Evolutionary conservation across 2,113 vertebrate species (phyloP), one percentile per base, ranked within the genome.

Genomic region (Ranitomeya imitator): DNA sequence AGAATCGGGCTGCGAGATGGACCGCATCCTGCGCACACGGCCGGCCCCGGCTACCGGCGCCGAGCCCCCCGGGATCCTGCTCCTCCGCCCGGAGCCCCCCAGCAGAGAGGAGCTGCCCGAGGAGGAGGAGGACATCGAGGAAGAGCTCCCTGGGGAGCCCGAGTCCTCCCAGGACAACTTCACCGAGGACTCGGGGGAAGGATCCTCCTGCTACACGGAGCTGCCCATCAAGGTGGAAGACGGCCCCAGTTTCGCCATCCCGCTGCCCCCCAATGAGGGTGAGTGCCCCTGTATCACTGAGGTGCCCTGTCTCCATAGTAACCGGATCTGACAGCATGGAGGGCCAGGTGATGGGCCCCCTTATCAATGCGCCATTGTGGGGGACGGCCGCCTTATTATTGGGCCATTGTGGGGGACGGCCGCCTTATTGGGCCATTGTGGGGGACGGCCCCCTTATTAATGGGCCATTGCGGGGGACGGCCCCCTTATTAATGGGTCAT

Each of bases 181-280:
- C 90, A 93, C 94, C 0, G 95, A 96, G 90, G 93, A 94, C 91
- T 94, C 94, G 14, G 93, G 93, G 59, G 96, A 95, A 52, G 96
- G 96, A 85, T 95, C 94, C 79, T 96, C 95, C 14, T 88, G 79
- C 51, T 96, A 95, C 79, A 92, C 95, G 2, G 95, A 96, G 79
- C 95, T 95, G 65, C 93, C 95, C 81, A 95, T 97, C 86, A 97
- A 97, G 91, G 90, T 96, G 94, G 97, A 98, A 89, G 95, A 95
- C 45, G 95, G 95, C 5, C 91, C 95, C 90, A 18, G 82, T 73
- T 96, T 96, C 91, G 94, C 96, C 73, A 95, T 97, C 90, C 96
- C 96, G 0, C 93, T 96, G 90, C 96, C 96, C 21, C 94, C 96
- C 26, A 93, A 91, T 14, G 95, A 94, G 59, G 94, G 94, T 94